A percentile compares a stretch with the other conserved stretches of the same genome.
Evolutionary conservation across 2,888 invertebrate genomes (phyloP).

Genomic region (Cheilosia variabilis): DNA sequence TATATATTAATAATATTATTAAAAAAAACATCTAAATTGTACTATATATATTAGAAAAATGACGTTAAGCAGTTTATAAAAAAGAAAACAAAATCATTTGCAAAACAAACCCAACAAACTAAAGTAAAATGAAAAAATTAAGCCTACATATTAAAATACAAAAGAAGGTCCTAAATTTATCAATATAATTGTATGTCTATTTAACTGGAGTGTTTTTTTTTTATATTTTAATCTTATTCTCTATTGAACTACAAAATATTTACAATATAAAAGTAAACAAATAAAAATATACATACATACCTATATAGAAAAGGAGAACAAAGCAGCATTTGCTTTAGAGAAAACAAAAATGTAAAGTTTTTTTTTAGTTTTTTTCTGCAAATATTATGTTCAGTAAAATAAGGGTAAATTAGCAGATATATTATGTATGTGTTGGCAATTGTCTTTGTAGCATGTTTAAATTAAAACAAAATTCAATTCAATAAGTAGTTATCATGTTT

Average conservation of each 20-base stretch:
- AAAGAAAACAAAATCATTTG: constrained; percentile 47
- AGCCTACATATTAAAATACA: constrained; percentile 16
- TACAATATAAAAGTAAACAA: constrained; percentile 37
- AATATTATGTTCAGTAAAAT: constrained; percentile 40
- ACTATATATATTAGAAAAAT: constrained; percentile 73
- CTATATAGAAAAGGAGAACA: constrained; percentile 9
- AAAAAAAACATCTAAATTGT: constrained; percentile 67
- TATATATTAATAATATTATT: constrained; percentile 68
- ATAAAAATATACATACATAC: background rate
- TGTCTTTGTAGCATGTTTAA: constrained; percentile 61
- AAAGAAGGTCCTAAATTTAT: constrained; percentile 57
- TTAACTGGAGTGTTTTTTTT: constrained; percentile 56
- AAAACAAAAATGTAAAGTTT: constrained; percentile 19
- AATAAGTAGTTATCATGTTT: constrained; percentile 71
- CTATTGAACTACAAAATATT: constrained; percentile 52
- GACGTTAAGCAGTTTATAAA: constrained; percentile 62
- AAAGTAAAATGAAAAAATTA: constrained; percentile 30
- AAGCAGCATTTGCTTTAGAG: constrained; percentile 52
- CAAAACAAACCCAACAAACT: constrained; percentile 65
- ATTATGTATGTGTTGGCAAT: constrained; percentile 60
- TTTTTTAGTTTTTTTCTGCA: constrained; percentile 20
- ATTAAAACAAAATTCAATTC: constrained; percentile 58
- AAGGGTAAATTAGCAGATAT: constrained; percentile 44
- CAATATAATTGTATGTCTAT: constrained; percentile 66
- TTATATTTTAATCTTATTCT: constrained; percentile 42